Conservation (phyloP, 2,113 vertebrate genomes). For the Caracal caracal region DNA sequence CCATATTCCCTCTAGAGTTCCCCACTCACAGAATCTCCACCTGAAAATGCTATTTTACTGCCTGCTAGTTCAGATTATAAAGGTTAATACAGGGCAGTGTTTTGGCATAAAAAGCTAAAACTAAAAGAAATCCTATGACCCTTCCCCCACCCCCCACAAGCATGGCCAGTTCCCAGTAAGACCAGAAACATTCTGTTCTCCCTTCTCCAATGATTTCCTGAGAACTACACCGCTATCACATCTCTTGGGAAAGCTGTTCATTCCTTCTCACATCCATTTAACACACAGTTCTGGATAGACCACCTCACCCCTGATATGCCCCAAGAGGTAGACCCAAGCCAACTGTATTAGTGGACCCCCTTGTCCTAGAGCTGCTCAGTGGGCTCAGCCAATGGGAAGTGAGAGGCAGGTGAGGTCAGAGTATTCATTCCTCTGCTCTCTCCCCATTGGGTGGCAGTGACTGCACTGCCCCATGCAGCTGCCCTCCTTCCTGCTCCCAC, state of each 20-base stretch:
- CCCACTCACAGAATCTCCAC: not conserved
- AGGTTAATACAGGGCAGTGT: not conserved
- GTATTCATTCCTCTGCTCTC: too few relatives aligned
- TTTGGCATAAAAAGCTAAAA: not conserved
- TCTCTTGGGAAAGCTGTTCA: not conserved
- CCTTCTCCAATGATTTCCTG: not conserved
- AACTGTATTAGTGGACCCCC: accelerated
- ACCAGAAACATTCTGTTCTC: not conserved
- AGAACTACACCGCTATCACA: not conserved
- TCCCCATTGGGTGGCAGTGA: too few relatives aligned
- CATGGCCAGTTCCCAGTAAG: not conserved
- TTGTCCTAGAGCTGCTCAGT: accelerated
- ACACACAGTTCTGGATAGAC: not conserved
- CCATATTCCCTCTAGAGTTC: accelerated
- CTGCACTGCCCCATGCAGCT: accelerated
- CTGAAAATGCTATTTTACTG: accelerated
- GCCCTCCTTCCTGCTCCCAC: not conserved
- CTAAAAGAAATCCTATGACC: not conserved
- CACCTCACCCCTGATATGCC: not conserved
- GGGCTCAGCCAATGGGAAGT: not conserved
- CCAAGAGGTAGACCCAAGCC: not conserved
- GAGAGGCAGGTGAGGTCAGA: accelerated
- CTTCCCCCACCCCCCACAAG: too few relatives aligned
- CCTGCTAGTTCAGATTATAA: not conserved
- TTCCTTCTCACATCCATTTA: not conserved